phyloP scores from a whole-genome alignment of 35 echinoderm and acorn worm genomes.

The Strongylocentrotus purpuratus region DNA sequence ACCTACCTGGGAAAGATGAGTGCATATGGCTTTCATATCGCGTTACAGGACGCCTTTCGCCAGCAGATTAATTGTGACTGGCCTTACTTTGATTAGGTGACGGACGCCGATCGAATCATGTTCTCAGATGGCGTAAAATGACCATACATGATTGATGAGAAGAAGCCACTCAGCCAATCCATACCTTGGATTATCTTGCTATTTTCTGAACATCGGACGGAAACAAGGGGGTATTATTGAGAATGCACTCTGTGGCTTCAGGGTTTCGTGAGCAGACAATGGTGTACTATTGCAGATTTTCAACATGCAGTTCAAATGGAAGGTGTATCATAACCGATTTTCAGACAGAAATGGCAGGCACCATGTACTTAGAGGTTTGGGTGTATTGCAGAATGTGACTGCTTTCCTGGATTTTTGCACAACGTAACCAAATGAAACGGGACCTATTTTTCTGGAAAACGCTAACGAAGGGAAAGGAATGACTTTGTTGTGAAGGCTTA shows the following conservation, averaged over 20 bases:
- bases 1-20: not conserved
- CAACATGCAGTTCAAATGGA: not conserved
- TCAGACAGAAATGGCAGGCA: not conserved
- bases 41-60: constrained; percentile 39
- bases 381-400: not conserved
- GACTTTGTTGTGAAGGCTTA: not conserved
- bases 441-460: not conserved
- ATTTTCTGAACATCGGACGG: not conserved
- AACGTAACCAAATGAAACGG: not conserved
- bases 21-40: not conserved
- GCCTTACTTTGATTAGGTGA: not conserved
- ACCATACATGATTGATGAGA: not conserved
- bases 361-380: not conserved
- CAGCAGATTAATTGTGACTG: constrained; percentile 23
- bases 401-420: not conserved
- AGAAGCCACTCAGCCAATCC: not conserved
- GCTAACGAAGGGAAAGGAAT: not conserved
- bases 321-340: not conserved
- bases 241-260: not conserved
- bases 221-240: not conserved
- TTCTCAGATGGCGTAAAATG: not conserved
- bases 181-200: not conserved
- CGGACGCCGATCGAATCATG: constrained; percentile 22
- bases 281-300: not conserved
- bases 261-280: not conserved